These are phyloP conservation scores for Falco biarmicus DNA, from an alignment of 2,797 vertebrate genomes.

Conservation along the genomic window DNA sequence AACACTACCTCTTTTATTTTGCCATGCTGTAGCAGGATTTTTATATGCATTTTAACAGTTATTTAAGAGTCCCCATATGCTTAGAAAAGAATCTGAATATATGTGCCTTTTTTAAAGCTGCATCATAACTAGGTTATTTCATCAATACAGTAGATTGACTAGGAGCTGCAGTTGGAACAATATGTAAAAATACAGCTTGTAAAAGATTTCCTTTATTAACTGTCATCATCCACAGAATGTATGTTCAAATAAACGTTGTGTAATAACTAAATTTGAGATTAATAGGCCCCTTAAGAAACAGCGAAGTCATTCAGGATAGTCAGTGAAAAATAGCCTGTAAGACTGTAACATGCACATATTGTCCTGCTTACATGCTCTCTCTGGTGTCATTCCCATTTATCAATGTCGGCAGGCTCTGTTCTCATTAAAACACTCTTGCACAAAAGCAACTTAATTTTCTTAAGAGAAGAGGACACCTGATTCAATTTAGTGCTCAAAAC, in stretches of 20 bases:
- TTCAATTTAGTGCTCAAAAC: slow-evolving; percentile 92
- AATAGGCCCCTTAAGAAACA: slow-evolving; percentile 90
- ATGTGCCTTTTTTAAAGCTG: slow-evolving; percentile 76
- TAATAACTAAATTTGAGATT: slow-evolving; percentile 93
- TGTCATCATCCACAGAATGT: slow-evolving; percentile 93
- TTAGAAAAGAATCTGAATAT: slow-evolving; percentile 83
- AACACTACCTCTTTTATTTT: slow-evolving; percentile 65
- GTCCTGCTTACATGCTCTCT: slow-evolving; percentile 87
- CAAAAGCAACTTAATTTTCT: slow-evolving; percentile 98
- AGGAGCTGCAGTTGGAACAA: slow-evolving; percentile 78
- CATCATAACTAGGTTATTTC: slow-evolving; percentile 78
- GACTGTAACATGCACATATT: slow-evolving; percentile 89
- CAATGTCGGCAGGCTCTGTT: slow-evolving; percentile 90
- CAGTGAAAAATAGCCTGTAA: slow-evolving; percentile 93
- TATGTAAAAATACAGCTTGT: slow-evolving; percentile 91
- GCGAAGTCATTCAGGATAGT: slow-evolving; percentile 82
- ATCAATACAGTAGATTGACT: slow-evolving; percentile 84
- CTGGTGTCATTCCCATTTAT: slow-evolving; percentile 91
- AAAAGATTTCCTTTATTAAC: slow-evolving; percentile 94
- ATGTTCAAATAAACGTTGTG: slow-evolving; percentile 97
- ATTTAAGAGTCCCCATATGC: slow-evolving; percentile 80
- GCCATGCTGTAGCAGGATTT: slow-evolving; percentile 56
- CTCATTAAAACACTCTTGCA: slow-evolving; percentile 94
- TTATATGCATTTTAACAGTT: slow-evolving; percentile 82
- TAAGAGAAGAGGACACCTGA: slow-evolving; percentile 99